Evolutionary conservation across 1,140 invertebrate genomes (phyloP).

Genomic region (Drosophila lini): DNA sequence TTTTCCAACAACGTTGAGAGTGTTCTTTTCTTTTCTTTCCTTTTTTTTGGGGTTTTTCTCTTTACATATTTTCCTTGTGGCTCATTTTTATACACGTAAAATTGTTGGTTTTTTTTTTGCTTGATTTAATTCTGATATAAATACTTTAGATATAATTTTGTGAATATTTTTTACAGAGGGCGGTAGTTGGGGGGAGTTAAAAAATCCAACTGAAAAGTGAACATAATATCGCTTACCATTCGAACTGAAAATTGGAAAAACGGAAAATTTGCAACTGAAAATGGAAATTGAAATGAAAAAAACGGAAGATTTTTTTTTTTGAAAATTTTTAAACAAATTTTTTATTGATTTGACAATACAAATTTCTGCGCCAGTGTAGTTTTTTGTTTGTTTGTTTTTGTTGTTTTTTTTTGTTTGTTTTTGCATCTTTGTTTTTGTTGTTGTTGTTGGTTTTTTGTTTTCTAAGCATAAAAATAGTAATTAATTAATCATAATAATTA

Average conservation of each 20-base stretch:
- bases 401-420: constrained; percentile 50
- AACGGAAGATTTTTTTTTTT: constrained; percentile 60
- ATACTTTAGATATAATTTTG: constrained; percentile 45
- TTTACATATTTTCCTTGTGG: constrained; percentile 33
- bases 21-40: constrained; percentile 23
- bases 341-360: constrained; percentile 81
- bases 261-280: constrained; percentile 43
- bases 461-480: constrained; percentile 74
- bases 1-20: constrained; percentile 23
- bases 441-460: constrained; percentile 53
- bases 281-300: constrained; percentile 46
- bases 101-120: constrained; percentile 17
- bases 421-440: constrained; percentile 56
- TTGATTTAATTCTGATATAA: constrained; percentile 48
- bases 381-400: constrained; percentile 46
- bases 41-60: constrained; percentile 25
- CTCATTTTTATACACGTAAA: constrained; percentile 53
- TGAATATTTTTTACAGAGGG: constrained; percentile 37
- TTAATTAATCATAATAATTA: constrained; percentile 74
- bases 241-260: constrained; percentile 31
- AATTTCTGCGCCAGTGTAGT: constrained; percentile 71
- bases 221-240: constrained; percentile 12
- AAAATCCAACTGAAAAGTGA: constrained; percentile 7
- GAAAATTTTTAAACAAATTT: constrained; percentile 73
- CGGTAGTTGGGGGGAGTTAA: constrained; percentile 22